phyloP scores from a whole-genome alignment of 2,113 vertebrate genomes.

The Platycercus adscitus region DNA sequence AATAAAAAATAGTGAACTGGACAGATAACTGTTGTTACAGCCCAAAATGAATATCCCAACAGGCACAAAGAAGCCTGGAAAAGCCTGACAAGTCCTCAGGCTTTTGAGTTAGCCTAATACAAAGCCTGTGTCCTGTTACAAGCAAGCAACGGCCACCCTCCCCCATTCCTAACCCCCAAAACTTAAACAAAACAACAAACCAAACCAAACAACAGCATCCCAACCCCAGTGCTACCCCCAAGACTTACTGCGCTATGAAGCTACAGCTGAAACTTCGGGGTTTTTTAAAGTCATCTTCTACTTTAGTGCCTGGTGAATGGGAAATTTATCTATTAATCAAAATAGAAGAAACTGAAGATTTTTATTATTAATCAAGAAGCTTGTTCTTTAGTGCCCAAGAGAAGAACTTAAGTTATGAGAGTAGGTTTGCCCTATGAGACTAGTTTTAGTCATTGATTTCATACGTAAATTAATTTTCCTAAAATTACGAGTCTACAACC shows the following conservation, averaged over 20 bases:
- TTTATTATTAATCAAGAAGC: background rate
- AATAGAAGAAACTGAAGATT: background rate
- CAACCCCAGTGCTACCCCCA: too few species aligned
- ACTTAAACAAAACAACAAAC: background rate
- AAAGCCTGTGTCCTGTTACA: background rate
- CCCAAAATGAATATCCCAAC: background rate
- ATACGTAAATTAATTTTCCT: background rate
- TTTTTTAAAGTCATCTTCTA: background rate
- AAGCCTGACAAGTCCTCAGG: background rate
- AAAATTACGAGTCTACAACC: background rate
- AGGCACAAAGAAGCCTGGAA: background rate
- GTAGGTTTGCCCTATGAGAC: background rate
- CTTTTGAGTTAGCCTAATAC: background rate
- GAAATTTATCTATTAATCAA: background rate
- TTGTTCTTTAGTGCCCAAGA: background rate
- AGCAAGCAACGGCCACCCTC: background rate
- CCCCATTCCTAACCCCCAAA: rapidly evolving
- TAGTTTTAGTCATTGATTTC: background rate
- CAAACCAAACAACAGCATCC: background rate
- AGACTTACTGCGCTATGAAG: background rate
- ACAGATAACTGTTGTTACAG: background rate
- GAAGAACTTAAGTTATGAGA: background rate
- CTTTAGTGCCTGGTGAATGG: background rate
- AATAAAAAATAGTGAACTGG: background rate
- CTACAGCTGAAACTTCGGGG: background rate